Evolutionary conservation across 2,113 vertebrate species (phyloP).

Genomic region (Python bivittatus): DNA sequence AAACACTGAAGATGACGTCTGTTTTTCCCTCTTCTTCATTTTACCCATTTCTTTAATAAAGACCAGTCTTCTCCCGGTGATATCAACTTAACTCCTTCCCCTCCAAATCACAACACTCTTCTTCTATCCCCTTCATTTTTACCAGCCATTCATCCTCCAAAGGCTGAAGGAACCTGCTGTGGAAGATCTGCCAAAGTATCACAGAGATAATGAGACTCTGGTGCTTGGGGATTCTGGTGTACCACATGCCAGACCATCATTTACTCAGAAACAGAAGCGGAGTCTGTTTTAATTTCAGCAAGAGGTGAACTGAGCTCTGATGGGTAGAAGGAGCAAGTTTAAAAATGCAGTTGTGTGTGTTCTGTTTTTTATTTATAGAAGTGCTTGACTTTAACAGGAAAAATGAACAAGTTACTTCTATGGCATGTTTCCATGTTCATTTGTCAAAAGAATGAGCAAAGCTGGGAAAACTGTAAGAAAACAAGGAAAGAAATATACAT

Average conservation of each 20-base stretch:
- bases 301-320: neutral
- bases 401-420: neutral
- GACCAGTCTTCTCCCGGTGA: neutral
- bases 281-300: slow-evolving; percentile 2
- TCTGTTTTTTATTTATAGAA: slow-evolving; percentile 26
- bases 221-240: neutral
- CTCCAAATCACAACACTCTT: neutral
- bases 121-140: neutral
- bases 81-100: neutral
- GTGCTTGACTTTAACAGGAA: neutral
- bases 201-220: neutral
- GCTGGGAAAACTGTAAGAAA: neutral
- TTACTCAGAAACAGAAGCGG: neutral
- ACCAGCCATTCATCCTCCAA: neutral
- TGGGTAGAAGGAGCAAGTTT: neutral
- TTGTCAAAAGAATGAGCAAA: neutral
- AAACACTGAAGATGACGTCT: neutral
- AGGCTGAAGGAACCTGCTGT: neutral
- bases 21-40: neutral
- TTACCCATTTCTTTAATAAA: neutral
- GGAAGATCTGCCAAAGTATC: neutral
- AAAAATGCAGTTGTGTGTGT: neutral
- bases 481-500: neutral
- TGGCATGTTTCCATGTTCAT: neutral
- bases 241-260: neutral